These are phyloP conservation scores for Nephrotoma guestfalica DNA, from an alignment of 2,888 invertebrate genomes.

Conservation along the genomic window DNA sequence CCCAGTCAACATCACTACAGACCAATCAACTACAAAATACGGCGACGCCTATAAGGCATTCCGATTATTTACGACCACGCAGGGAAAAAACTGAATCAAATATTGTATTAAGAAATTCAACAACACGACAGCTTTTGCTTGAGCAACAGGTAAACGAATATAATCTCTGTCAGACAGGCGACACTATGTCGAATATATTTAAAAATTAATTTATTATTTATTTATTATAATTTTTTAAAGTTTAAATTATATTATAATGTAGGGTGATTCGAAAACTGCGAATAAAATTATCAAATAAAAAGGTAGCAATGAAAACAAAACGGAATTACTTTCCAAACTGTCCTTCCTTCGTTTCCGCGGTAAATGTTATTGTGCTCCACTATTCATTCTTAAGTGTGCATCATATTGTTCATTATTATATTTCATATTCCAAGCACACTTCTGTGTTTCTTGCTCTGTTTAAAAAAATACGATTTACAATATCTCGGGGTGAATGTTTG, in stretches of 20 bases:
- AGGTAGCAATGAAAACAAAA: not conserved
- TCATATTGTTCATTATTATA: not conserved
- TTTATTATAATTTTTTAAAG: not conserved
- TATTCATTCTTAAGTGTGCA: not conserved
- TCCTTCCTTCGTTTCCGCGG: not conserved
- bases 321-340: not conserved
- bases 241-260: not conserved
- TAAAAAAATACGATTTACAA: not conserved
- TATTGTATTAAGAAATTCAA: constrained; percentile 56
- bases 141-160: constrained; percentile 23
- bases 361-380: not conserved
- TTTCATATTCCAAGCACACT: not conserved
- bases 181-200: constrained; percentile 1
- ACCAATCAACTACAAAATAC: constrained; percentile 11
- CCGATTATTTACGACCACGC: constrained; percentile 47
- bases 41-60: constrained; percentile 25
- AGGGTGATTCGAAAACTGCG: not conserved
- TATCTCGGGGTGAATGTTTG: not conserved
- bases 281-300: not conserved
- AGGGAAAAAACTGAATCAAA: constrained; percentile 83
- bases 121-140: constrained; percentile 33
- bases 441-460: not conserved
- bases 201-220: not conserved
- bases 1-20: constrained; percentile 5
- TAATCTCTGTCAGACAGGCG: constrained; percentile 6